A percentile compares a stretch with the other conserved stretches of the same genome.
Conservation (phyloP, 2,113 vertebrate genomes). For the Crotophaga sulcirostris region DNA sequence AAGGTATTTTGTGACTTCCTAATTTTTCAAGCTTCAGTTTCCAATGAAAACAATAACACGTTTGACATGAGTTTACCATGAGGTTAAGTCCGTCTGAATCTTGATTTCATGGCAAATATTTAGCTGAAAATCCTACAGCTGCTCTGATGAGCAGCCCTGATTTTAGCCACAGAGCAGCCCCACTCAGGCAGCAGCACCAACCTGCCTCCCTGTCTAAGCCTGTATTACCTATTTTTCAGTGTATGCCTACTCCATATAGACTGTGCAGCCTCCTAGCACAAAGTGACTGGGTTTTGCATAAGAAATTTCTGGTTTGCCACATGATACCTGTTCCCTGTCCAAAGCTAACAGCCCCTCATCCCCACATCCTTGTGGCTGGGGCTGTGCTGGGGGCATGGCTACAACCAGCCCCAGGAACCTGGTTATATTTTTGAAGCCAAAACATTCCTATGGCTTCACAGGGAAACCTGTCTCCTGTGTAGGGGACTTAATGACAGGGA, state of each 20-base stretch:
- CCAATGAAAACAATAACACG: background rate
- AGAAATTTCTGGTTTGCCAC: background rate
- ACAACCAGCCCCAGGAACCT: background rate
- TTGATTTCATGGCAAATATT: background rate
- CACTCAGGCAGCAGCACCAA: background rate
- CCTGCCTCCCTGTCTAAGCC: background rate
- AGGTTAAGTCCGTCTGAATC: background rate
- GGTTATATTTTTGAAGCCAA: background rate
- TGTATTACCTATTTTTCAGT: background rate
- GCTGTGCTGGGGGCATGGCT: background rate
- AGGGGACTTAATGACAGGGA: background rate
- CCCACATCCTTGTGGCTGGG: fast-evolving
- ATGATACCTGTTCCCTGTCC: background rate
- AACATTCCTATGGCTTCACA: background rate
- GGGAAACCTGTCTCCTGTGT: background rate
- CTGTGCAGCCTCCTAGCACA: background rate
- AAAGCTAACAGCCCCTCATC: background rate
- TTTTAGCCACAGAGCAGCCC: background rate
- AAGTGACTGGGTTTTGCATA: background rate
- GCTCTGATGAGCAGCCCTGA: background rate
- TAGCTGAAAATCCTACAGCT: background rate
- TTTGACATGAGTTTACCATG: background rate
- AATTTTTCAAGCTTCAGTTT: background rate
- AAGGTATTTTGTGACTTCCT: background rate
- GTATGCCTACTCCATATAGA: fast-evolving